Conservation (phyloP, 1,140 invertebrate genomes). For the Mamestra configurata region DNA sequence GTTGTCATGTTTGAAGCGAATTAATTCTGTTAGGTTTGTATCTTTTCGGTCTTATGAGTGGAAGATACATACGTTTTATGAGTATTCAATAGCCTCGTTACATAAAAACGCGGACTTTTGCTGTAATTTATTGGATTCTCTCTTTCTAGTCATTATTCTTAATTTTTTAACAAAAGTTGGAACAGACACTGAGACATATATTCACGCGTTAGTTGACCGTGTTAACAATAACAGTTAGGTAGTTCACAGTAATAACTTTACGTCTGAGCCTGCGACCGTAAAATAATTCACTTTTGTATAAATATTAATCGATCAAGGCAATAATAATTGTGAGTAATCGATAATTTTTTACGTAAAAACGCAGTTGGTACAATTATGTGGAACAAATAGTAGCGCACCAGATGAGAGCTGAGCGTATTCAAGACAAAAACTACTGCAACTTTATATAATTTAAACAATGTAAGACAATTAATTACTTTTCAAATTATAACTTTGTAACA, state of each 20-base stretch:
- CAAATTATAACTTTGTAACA: too few species aligned
- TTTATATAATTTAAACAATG: too few species aligned
- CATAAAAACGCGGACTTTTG: background rate
- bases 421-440: background rate
- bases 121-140: background rate
- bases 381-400: background rate
- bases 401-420: background rate
- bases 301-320: background rate
- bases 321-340: background rate
- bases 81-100: conserved; percentile 15
- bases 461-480: too few species aligned
- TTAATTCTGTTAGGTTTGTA: background rate
- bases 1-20: background rate
- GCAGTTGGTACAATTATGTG: background rate
- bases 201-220: background rate
- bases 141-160: background rate
- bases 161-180: background rate
- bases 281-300: background rate
- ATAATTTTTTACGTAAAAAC: background rate
- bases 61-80: conserved; percentile 2
- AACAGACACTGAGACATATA: background rate
- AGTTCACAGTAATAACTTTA: background rate
- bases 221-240: background rate
- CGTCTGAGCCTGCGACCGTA: background rate
- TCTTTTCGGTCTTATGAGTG: background rate